These are phyloP conservation scores for Pherbina coryleti DNA, from an alignment of 2,888 invertebrate genomes.

Conservation along the genomic window DNA sequence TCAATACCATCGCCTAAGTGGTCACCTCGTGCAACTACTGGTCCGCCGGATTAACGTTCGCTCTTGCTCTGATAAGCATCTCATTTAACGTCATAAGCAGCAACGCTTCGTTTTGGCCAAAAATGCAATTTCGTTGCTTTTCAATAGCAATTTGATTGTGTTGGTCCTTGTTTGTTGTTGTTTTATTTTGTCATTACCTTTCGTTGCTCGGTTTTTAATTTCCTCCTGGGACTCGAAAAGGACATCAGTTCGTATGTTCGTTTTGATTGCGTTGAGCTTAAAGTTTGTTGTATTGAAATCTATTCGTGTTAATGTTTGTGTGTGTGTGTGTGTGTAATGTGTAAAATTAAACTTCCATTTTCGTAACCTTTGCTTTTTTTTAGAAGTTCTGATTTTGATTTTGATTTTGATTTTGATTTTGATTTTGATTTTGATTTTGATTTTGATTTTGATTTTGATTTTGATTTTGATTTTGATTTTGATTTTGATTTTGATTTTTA, in stretches of 20 bases:
- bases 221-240: slow-evolving; percentile 21
- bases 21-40: neutral
- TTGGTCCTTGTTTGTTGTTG: neutral
- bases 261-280: neutral
- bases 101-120: neutral
- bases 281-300: neutral
- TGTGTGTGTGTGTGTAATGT: neutral
- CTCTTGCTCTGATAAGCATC: slow-evolving; percentile 24
- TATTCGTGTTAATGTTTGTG: no score
- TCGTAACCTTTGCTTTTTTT: no score
- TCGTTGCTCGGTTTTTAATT: slow-evolving; percentile 21
- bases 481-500: no score
- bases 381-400: no score
- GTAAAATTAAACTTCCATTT: no score
- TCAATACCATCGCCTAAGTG: neutral
- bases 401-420: no score
- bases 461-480: no score
- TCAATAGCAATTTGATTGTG: neutral
- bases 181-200: neutral
- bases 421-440: no score
- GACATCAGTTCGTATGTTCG: slow-evolving; percentile 13
- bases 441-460: no score
- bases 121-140: neutral
- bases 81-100: slow-evolving; percentile 15
- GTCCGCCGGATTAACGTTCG: neutral